A percentile compares a stretch with the other conserved stretches of the same genome.
Conservation (phyloP, 2,113 vertebrate genomes). For the Myrmophylax atrothorax region DNA sequence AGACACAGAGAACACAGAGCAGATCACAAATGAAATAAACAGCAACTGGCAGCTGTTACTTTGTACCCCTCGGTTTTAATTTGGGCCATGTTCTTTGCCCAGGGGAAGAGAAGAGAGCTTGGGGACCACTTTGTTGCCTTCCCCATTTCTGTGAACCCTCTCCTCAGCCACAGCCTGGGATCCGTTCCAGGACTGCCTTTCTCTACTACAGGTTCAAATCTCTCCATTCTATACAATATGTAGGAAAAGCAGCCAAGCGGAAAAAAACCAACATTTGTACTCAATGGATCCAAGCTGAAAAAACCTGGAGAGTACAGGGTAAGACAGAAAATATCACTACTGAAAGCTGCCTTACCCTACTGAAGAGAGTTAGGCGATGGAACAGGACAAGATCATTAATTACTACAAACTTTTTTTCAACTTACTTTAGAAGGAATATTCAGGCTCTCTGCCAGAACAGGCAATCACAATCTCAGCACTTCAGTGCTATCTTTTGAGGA, state of each 20-base stretch:
- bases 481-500: constrained; percentile 1
- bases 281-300: neutral
- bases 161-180: neutral
- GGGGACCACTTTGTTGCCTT: neutral
- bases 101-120: neutral
- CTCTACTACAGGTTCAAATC: neutral
- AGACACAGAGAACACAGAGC: neutral
- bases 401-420: neutral
- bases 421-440: neutral
- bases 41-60: neutral
- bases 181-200: neutral
- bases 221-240: neutral
- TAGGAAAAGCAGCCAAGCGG: neutral
- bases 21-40: neutral
- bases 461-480: neutral
- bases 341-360: neutral
- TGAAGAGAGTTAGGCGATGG: neutral
- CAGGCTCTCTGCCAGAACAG: neutral
- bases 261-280: neutral
- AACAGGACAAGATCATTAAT: neutral
- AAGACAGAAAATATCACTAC: neutral
- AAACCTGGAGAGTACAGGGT: neutral
- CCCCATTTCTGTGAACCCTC: neutral
- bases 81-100: neutral
- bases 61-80: neutral